Base-by-base conservation (phyloP, 2,113 vertebrate genomes). In the Caranx melampygus region DNA sequence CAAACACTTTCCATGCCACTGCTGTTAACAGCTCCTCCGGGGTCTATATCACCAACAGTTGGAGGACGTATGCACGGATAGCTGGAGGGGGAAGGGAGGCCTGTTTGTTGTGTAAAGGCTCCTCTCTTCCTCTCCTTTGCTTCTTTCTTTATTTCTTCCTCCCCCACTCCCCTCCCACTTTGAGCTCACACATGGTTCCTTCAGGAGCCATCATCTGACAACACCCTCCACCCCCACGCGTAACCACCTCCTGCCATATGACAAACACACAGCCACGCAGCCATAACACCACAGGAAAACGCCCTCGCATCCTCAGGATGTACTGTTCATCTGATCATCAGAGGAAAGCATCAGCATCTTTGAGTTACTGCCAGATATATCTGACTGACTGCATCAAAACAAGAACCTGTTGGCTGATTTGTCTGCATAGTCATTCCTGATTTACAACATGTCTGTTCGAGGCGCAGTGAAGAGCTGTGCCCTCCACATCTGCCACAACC, bases 221-320 rank as follows among this genome's bases (percentile, higher is more conserved):
- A 90, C 92, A 88, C 88, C 87, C 82, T 85, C 88, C 86, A 77
- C 88, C 88, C 86, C 90, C 85, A 45, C 80, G 70, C 33, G 45
- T 35, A 84, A 84, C 84, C 90, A 88, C 86, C 90, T 89, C 88
- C 86, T 89, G 87, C 86, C 89, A 87, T 89, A 93, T 90, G 89
- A 91, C 83, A 92, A 86, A 90, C 85, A 86, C 34, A 78, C 82
- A 81, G 26, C 26, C 76, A 81, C 77, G 21, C 42, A 90, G 81
- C 72, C 79, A 47, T 87, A 87, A 85, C 74, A 79, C 88, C 84
- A 91, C 89, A 93, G 92, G 90, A 91, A 94, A 87, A 89, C 84
- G 82, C 87, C 84, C 88, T 90, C 76, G 61, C 91, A 88, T 92
- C 91, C 92, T 93, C 84, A 91, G 90, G 92, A 93, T 92, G 87